These are phyloP conservation scores for Riptortus pedestris DNA, from an alignment of 1,140 invertebrate species.

Conservation along the genomic window DNA sequence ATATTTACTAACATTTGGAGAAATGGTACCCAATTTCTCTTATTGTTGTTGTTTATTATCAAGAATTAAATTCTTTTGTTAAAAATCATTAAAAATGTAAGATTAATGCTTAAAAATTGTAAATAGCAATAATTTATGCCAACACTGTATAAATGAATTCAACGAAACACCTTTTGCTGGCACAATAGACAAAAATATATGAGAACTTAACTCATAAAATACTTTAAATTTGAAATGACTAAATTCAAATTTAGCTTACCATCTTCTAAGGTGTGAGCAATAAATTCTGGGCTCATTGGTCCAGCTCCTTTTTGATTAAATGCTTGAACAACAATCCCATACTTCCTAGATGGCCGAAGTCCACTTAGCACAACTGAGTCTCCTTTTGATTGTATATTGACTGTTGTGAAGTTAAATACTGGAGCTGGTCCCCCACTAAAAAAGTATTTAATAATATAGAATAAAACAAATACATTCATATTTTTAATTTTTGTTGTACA, in stretches of 20 bases:
- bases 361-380: slow-evolving; percentile 23
- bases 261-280: slow-evolving; percentile 45
- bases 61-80: too few relatives aligned
- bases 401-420: slow-evolving; percentile 32
- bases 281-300: slow-evolving; percentile 40
- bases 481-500: too few relatives aligned
- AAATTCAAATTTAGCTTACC: slow-evolving; percentile 34
- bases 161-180: too few relatives aligned
- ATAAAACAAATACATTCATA: too few relatives aligned
- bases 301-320: slow-evolving; percentile 49
- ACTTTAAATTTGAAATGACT: slow-evolving; percentile 1
- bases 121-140: too few relatives aligned
- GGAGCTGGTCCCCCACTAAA: slow-evolving; percentile 19
- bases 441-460: slow-evolving; percentile 3
- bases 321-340: slow-evolving; percentile 46
- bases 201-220: not conserved
- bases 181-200: too few relatives aligned
- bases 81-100: too few relatives aligned
- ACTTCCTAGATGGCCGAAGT: slow-evolving; percentile 34
- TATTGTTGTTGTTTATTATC: too few relatives aligned
- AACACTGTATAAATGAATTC: too few relatives aligned
- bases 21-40: too few relatives aligned
- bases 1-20: too few relatives aligned
- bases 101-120: too few relatives aligned
- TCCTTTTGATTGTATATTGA: slow-evolving; percentile 22